Base-by-base conservation (phyloP, 2,888 invertebrate genomes). In the Rhagonycha lutea region DNA sequence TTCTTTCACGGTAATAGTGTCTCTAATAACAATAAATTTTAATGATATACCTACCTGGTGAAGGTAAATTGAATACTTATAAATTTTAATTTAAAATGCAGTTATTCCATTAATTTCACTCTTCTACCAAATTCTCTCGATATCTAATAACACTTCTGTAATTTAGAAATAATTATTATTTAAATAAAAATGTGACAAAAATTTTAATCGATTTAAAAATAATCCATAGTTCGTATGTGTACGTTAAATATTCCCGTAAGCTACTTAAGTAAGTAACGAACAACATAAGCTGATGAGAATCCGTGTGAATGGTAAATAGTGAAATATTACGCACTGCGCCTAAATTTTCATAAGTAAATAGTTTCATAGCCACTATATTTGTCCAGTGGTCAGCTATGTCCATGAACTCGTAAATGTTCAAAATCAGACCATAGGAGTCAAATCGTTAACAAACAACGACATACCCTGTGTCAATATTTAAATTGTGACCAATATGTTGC, bases 291-390 rank as follows among this genome's bases (percentile, higher is more conserved):
- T 60, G 14, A 68, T 61, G 32, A 70, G 70, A 61, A 79, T 78
- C 81, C 83, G 83, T 83, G 83, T 83, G 83, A 83, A 83, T 81
- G 75, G 83, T 81, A 83, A 83, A 83, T 82, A 83, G 74, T 77
- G 80, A 73, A 78, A 76, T 79, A 78, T 79, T 79, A 78, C 75
- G 69, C 72, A 76, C 76, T 76, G 77, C 74, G 76, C 79, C 80
- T 76, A 81, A 81, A 80, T 81, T 77, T 81, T 80, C 80, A 81
- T 81, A 81, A 80, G 77, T 80, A 83, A 82, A 82, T 80, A 80
- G 77, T 78, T 80, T 80, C 81, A 81, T 80, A 81, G 81, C 81
- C 81, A 83, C 82, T 81, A 81, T 80, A 79, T 82, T 81, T 81
- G 81, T 80, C 79, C 81, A 81, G 77, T 79, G 79, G 74, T 76